Evolutionary conservation across 1,140 invertebrate species (phyloP).

Genomic region (Lysiphlebus fabarum): DNA sequence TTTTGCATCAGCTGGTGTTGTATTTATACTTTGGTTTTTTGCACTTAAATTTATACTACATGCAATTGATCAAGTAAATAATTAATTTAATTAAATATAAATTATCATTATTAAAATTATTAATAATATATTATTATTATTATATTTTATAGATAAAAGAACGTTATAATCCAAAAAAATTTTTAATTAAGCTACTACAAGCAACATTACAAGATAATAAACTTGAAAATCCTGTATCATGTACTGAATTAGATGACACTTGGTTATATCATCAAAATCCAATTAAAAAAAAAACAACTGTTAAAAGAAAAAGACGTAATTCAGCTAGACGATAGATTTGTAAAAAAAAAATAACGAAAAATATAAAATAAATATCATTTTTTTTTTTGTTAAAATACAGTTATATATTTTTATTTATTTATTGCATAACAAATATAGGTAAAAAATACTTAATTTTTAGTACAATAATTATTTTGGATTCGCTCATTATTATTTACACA

Average conservation of each 20-base stretch:
- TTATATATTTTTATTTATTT: background rate
- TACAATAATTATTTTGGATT: conserved; percentile 11
- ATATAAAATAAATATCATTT: background rate
- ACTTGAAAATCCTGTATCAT: background rate
- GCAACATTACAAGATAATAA: conserved; percentile 1
- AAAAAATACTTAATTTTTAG: conserved; percentile 6
- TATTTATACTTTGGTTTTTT: conserved; percentile 39
- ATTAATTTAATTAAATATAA: background rate
- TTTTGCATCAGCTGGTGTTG: conserved; percentile 38
- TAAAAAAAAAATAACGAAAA: background rate
- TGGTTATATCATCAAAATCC: background rate
- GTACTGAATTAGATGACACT: background rate
- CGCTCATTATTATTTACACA: background rate
- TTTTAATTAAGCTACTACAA: background rate
- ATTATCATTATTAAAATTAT: background rate
- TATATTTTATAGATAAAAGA: conserved; percentile 22
- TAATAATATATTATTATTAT: conserved; percentile 17
- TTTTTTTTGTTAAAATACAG: background rate
- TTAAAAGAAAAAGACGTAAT: conserved; percentile 1
- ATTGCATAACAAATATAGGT: background rate
- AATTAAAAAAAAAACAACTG: background rate
- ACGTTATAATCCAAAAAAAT: conserved; percentile 11
- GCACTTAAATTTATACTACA: conserved; percentile 30
- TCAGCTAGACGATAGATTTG: conserved; percentile 1
- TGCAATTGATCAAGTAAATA: conserved; percentile 31